Evolutionary conservation across 1,140 invertebrate genomes (phyloP), one percentile per base, ranked within the genome.

Genomic region (Cydia splendana): DNA sequence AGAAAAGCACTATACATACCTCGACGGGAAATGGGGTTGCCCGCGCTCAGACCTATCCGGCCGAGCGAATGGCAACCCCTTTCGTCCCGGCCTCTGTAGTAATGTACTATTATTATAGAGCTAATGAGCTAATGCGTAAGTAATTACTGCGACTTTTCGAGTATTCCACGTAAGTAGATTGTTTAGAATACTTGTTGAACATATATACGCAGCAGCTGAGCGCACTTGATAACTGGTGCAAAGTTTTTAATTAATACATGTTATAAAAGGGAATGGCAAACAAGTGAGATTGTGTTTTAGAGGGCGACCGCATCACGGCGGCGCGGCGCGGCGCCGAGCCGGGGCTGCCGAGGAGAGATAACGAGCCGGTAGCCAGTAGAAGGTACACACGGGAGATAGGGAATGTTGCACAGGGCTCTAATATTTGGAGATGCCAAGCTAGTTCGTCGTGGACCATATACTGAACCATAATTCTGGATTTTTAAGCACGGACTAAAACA

Each of bases 351-450:
- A 79, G 77, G 76, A 38, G 38, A 86, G 89, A 91, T 91, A 89
- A 91, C 84, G 80, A 82, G 74, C 75, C 71, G 81, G 79, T 80
- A 81, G 81, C 80, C 81, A 77, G 78, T 84, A 81, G 81, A 85
- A 82, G 84, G 81, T 88, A 88, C 84, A 87, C 78, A 84, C 75
- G 65, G 79, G 77, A 86, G 86, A 87, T 88, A 87, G 80, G 76
- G 80, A 42, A 82, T 84, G 82, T 87, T 91, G 82, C 81, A 85
- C 81, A 82, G 81, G 77, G 77, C 81, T 84, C 88, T 1, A 1
- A 90, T 84, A 88, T 90, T 87, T 88, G 83, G 73, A 24, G 75
- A 67, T 13, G 48, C 65, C 65, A 67, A 15, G 65, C 28, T 67
- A 67, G 20, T 28, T 15, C 13, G 12, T 34, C 38, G 30, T 74